Base-by-base conservation (phyloP, 1,140 invertebrate genomes). In the Drosophila bipectinata region DNA sequence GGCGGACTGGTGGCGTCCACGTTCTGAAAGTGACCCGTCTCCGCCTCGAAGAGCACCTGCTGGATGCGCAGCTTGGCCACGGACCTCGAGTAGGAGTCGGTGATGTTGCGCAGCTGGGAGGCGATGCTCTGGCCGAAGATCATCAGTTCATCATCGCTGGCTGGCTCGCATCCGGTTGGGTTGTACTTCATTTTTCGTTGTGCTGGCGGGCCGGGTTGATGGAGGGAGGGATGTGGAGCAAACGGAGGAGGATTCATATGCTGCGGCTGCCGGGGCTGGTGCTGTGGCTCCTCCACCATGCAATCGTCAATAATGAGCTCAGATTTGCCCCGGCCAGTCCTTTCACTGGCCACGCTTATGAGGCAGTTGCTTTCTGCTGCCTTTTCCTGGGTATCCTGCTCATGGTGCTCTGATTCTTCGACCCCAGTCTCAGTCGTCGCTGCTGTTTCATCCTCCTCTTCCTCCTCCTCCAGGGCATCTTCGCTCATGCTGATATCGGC, bases 1-100 rank as follows among this genome's bases (percentile, higher is more conserved):
- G 67, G 77, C 0, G 81, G 45, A 60, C 47, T 68, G 21, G 57
- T 45, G 7, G 52, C 45, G 6, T 83, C 75, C 44, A 55, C 62
- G 34, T 57, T 90, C 47, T 81, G 61, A 18, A 82, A 77, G 21
- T 74, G 83, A 0, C 88, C 88, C 1, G 88, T 90, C 51, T 90
- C 87, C 7, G 87, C 87, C 53, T 90, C 79, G 21, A 90, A 90
- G 26, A 90, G 68, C n/a, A 90, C 79, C 56, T 90, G 88, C 62
- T 90, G 88, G 9, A 90, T 90, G 26, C 84, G 84, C 32, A 90
- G 60, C 61, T 90, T 90, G n/a, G 88, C 88, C 8, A 90, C 73
- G 4, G 88, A 84, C 2, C 88, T 76, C 3, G 83, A 71, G 68
- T 90, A 90, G 4, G 73, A 44, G 64, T 90, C 88, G 18, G 64